phyloP scores from a whole-genome alignment of 2,797 vertebrate genomes.

The Pantherophis alleghaniensis region DNA sequence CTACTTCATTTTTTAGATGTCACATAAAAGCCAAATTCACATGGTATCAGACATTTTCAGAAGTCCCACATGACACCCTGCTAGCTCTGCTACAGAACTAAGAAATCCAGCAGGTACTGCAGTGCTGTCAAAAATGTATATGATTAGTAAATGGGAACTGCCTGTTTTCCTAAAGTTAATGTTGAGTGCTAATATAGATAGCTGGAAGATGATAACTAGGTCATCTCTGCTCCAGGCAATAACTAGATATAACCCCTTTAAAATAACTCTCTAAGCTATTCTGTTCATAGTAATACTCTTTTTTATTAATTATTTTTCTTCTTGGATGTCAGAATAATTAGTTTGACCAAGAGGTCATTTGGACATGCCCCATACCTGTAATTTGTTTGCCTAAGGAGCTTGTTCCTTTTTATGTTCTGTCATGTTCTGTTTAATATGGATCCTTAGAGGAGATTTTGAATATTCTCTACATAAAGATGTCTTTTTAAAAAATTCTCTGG shows the following conservation, averaged over 20 bases:
- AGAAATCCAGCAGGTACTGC: constrained; percentile 2
- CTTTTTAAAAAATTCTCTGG: accelerated
- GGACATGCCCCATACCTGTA: constrained; percentile 1
- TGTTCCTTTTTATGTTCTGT: constrained; percentile 9
- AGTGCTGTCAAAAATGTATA: constrained; percentile 57
- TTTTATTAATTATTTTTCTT: constrained; percentile 19
- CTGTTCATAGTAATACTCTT: constrained; percentile 37
- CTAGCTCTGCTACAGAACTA: constrained; percentile 49
- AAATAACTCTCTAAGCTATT: constrained; percentile 42
- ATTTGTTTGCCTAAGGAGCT: constrained; percentile 27
- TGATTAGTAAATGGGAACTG: constrained; percentile 57
- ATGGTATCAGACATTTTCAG: constrained; percentile 32
- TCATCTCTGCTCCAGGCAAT: constrained; percentile 55
- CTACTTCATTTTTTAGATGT: constrained; percentile 11
- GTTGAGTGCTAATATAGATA: constrained; percentile 38
- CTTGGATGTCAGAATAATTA: constrained; percentile 57
- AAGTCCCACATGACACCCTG: constrained; percentile 14
- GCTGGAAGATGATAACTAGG: constrained; percentile 50
- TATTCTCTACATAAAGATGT: background rate
- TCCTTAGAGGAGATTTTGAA: constrained; percentile 10
- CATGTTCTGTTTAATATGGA: constrained; percentile 38
- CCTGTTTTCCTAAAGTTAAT: constrained; percentile 43
- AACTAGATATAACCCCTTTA: constrained; percentile 46
- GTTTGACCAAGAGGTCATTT: constrained; percentile 47
- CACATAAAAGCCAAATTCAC: constrained; percentile 36